Conservation (phyloP, 2,888 invertebrate species). For the Euspilapteryx auroguttella region DNA sequence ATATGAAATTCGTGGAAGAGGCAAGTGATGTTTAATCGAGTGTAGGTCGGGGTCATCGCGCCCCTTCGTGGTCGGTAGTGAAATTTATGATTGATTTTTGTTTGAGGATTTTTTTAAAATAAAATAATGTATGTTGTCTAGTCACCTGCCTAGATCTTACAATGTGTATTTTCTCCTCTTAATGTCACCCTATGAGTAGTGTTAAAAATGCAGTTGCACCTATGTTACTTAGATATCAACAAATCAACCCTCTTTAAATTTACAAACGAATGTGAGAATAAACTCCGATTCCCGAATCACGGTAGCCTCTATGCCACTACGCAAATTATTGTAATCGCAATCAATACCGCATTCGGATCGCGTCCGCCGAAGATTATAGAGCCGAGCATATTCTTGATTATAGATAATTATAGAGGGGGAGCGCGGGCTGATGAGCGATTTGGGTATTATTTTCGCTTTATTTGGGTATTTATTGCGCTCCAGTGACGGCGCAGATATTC, state of each 20-base stretch:
- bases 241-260: too few species aligned
- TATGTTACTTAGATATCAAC: too few species aligned
- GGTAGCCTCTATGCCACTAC: not conserved
- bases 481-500: constrained; percentile 60
- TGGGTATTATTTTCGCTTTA: constrained; percentile 70
- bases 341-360: constrained; percentile 5
- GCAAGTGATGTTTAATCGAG: constrained; percentile 57
- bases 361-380: constrained; percentile 29
- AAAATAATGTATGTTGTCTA: too few species aligned
- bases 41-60: constrained; percentile 49
- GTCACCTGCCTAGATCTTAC: too few species aligned
- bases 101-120: not conserved
- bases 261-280: too few species aligned
- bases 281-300: too few species aligned
- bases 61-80: not conserved
- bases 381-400: constrained; percentile 18
- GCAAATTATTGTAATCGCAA: constrained; percentile 3
- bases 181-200: too few species aligned
- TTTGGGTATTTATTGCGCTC: constrained; percentile 65
- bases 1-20: constrained; percentile 61
- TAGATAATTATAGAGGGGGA: constrained; percentile 52
- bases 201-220: too few species aligned
- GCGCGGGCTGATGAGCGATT: constrained; percentile 56
- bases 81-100: not conserved
- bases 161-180: too few species aligned